Percentiles rank a stretch among this genome's conserved stretches.
phyloP scores from a whole-genome alignment of 2,888 invertebrate species.

The Caradrina clavipalpis region DNA sequence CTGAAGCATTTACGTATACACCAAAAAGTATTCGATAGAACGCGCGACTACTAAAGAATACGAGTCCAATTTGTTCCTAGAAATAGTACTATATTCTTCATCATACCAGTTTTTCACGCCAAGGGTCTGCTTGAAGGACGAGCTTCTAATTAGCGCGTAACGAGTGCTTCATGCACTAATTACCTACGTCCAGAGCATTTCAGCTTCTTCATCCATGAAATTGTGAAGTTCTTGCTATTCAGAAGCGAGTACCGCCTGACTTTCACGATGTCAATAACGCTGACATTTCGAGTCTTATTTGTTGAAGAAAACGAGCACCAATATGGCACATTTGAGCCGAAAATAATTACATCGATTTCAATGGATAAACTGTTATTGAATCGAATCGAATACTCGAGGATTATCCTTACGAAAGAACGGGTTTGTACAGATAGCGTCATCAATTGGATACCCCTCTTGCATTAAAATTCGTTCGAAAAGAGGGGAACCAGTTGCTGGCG shows the following conservation, averaged over 20 bases:
- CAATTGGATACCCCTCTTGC: too few species aligned
- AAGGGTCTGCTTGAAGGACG: slow-evolving; percentile 31
- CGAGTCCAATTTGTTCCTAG: background rate
- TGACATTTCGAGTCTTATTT: slow-evolving; percentile 20
- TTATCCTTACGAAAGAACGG: slow-evolving; percentile 31
- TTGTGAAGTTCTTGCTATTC: background rate
- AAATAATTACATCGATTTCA: slow-evolving; percentile 46
- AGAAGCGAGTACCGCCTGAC: background rate
- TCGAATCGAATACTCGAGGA: slow-evolving; percentile 38
- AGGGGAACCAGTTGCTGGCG: too few species aligned
- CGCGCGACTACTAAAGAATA: background rate
- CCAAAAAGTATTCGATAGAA: too few species aligned
- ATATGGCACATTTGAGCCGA: slow-evolving; percentile 23
- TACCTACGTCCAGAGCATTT: slow-evolving; percentile 7
- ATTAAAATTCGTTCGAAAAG: too few species aligned
- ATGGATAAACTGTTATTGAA: slow-evolving; percentile 25
- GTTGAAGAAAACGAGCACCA: slow-evolving; percentile 2
- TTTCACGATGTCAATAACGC: slow-evolving; percentile 20
- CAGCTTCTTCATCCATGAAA: slow-evolving; percentile 16
- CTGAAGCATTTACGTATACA: background rate
- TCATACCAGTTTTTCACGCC: slow-evolving; percentile 11
- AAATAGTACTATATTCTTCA: background rate
- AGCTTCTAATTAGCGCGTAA: slow-evolving; percentile 44
- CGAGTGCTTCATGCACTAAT: slow-evolving; percentile 43
- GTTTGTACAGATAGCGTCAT: too few species aligned